Evolutionary conservation across 2,888 invertebrate species (phyloP).

Genomic region (Nomada fabriciana): DNA sequence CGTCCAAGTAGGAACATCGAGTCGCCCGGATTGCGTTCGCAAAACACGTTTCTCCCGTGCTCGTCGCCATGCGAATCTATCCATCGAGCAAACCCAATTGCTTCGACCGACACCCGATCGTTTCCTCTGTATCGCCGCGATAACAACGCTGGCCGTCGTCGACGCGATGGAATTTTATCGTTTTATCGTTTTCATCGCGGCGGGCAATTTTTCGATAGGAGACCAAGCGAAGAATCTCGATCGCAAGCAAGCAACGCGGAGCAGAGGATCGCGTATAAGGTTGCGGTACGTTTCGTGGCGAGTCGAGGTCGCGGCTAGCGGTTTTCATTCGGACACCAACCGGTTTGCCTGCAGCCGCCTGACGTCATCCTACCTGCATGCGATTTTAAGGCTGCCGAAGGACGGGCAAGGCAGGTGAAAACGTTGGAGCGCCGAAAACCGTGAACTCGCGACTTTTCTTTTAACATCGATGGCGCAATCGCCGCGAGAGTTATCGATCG

Average conservation of each 20-base stretch:
- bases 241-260: background rate
- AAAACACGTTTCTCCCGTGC: conserved; percentile 22
- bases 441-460: conserved; percentile 48
- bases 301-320: conserved; percentile 78
- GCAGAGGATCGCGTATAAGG: conserved; percentile 39
- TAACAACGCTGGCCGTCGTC: no score
- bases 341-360: conserved; percentile 73
- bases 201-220: no score
- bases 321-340: conserved; percentile 76
- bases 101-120: no score
- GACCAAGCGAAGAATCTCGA: background rate
- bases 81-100: no score
- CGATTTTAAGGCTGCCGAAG: conserved; percentile 73
- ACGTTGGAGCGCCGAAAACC: conserved; percentile 30
- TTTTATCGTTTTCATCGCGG: no score
- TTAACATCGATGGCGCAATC: conserved; percentile 12
- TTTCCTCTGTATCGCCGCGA: no score
- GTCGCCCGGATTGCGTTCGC: conserved; percentile 45
- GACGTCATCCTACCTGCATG: conserved; percentile 75
- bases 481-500: background rate
- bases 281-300: conserved; percentile 60
- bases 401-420: conserved; percentile 70
- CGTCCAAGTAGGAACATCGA: conserved; percentile 26
- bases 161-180: no score
- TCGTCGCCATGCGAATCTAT: no score